Percentiles rank a stretch among this genome's conserved stretches.
phyloP scores from a whole-genome alignment of 2,797 vertebrate species.

The Nothura maculosa region DNA sequence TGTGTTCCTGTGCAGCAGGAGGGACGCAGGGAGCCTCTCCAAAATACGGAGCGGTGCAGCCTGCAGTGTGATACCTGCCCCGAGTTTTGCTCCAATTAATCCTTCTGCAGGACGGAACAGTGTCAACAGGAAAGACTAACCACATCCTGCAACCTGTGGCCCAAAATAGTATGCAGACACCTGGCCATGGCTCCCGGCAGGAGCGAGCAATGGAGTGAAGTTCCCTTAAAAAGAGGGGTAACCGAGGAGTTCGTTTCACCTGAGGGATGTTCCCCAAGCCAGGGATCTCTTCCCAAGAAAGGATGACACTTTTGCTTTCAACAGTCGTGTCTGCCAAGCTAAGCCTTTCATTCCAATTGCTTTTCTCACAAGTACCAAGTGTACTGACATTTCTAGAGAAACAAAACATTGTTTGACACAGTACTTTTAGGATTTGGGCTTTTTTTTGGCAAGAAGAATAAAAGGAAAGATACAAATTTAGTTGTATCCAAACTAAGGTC shows the following conservation, averaged over 20 bases:
- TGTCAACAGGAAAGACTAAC: not conserved
- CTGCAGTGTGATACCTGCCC: not conserved
- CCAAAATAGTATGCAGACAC: not conserved
- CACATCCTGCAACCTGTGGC: not conserved
- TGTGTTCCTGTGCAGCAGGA: not conserved
- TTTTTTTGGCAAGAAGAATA: not conserved
- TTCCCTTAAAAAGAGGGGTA: not conserved
- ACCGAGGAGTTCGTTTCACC: not conserved
- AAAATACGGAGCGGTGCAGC: not conserved
- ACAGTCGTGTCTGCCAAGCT: not conserved
- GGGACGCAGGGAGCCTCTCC: not conserved
- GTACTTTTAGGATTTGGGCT: slow-evolving; percentile 25
- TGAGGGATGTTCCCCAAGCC: not conserved
- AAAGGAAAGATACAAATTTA: slow-evolving; percentile 23
- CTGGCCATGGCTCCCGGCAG: not conserved
- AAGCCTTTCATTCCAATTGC: slow-evolving; percentile 5
- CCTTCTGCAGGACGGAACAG: not conserved
- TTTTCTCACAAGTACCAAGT: slow-evolving; percentile 20
- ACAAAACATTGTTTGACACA: slow-evolving; percentile 52
- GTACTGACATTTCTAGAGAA: slow-evolving; percentile 55
- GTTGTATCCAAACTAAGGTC: slow-evolving; percentile 10
- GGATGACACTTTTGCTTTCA: not conserved
- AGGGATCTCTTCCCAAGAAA: not conserved
- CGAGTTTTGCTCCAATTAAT: not conserved
- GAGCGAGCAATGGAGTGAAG: not conserved